Conservation (phyloP, 2,797 vertebrate species). For the Thalassophryne amazonica region DNA sequence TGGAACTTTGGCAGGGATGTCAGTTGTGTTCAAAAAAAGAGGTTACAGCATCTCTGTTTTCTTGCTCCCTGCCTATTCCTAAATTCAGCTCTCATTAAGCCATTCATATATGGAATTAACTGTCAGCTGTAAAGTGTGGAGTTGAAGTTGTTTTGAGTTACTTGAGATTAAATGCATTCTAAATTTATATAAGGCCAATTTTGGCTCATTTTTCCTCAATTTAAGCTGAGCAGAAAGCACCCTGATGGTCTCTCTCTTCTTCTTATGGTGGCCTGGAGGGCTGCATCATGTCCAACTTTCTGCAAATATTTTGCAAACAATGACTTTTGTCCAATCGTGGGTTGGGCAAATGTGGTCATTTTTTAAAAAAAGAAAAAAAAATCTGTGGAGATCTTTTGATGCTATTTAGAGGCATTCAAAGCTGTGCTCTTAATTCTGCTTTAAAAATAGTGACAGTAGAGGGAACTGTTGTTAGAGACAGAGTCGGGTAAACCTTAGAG, state of each 20-base stretch:
- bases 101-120: no score
- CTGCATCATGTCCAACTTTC: not conserved
- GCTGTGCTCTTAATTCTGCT: slow-evolving; percentile 6
- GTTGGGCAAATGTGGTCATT: not conserved
- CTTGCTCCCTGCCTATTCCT: not conserved
- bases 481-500: slow-evolving; percentile 11
- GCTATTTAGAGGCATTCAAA: not conserved
- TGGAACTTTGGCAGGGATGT: not conserved
- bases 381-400: slow-evolving; percentile 1
- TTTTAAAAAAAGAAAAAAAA: slow-evolving; percentile 12
- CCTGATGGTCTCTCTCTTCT: not conserved
- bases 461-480: slow-evolving; percentile 9
- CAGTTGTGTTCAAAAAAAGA: not conserved
- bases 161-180: not conserved
- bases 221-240: not conserved
- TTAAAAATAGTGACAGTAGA: slow-evolving; percentile 12
- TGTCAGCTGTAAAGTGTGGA: no score
- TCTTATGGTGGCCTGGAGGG: slow-evolving; percentile 9
- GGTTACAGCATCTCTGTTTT: not conserved
- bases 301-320: slow-evolving; percentile 17
- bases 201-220: not conserved
- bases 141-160: no score
- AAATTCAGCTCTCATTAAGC: no score
- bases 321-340: slow-evolving; percentile 2
- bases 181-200: not conserved